Percentiles rank a stretch among this genome's conserved stretches.
Evolutionary conservation across 2,113 vertebrate species (phyloP).

Genomic region (Melanotaenia duboulayi): DNA sequence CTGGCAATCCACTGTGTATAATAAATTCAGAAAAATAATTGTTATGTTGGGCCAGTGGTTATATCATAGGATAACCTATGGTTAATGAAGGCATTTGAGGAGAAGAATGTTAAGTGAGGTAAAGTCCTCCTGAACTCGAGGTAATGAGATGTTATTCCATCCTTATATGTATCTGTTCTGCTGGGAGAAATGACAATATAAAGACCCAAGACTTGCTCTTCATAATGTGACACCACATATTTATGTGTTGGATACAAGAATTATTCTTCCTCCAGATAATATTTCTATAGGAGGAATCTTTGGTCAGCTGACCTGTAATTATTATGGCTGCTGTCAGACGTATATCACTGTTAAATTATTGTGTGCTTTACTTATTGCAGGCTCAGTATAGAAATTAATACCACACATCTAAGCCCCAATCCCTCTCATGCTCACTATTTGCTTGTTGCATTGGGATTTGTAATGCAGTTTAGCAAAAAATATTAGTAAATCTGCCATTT

Average conservation of each 20-base stretch:
- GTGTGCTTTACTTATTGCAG: slow-evolving; percentile 6
- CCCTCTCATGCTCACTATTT: not conserved
- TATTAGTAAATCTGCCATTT: slow-evolving; percentile 6
- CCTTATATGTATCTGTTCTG: slow-evolving; percentile 24
- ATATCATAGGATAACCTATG: slow-evolving; percentile 59
- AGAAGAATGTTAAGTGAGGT: slow-evolving; percentile 56
- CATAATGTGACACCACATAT: slow-evolving; percentile 31
- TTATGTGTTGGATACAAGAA: slow-evolving; percentile 26
- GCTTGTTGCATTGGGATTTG: not conserved
- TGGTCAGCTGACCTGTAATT: slow-evolving; percentile 30
- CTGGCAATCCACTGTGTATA: slow-evolving; percentile 57
- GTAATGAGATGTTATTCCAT: slow-evolving; percentile 56
- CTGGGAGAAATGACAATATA: slow-evolving; percentile 40
- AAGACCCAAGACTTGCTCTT: slow-evolving; percentile 21
- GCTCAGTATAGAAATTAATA: not conserved
- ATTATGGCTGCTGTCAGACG: slow-evolving; percentile 34
- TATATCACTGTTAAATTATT: slow-evolving; percentile 12
- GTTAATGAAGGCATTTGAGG: slow-evolving; percentile 58
- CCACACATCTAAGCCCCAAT: not conserved
- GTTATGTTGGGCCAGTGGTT: slow-evolving; percentile 57
- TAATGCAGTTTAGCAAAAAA: not conserved
- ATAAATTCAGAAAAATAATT: slow-evolving; percentile 61
- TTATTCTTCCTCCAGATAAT: slow-evolving; percentile 29
- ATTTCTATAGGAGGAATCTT: slow-evolving; percentile 27
- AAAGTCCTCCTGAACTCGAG: slow-evolving; percentile 42